Conservation (phyloP, 2,888 invertebrate genomes). For the Hydroisotoma schaefferi region DNA sequence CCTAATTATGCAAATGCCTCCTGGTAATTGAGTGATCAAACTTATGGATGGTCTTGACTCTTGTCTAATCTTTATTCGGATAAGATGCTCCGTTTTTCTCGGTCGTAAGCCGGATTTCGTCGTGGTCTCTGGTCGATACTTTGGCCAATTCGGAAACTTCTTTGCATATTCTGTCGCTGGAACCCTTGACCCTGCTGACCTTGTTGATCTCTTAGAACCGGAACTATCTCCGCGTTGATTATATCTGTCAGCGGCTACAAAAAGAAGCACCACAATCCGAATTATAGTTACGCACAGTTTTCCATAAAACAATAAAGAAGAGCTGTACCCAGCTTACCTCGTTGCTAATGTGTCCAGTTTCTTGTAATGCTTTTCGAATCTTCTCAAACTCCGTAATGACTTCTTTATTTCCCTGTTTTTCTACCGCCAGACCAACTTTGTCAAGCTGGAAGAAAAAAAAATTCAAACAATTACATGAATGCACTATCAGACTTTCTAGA, state of each 20-base stretch:
- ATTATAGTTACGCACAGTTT: no score
- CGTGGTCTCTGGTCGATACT: conserved; percentile 37
- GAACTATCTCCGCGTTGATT: conserved; percentile 27
- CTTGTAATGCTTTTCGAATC: conserved; percentile 58
- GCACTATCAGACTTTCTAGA: not conserved
- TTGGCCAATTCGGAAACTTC: conserved; percentile 43
- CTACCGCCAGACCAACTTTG: conserved; percentile 55
- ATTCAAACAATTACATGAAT: no score
- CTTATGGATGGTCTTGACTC: no score
- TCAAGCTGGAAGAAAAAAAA: conserved; percentile 54
- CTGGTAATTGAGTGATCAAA: no score
- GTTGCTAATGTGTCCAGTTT: conserved; percentile 57
- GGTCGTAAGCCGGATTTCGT: conserved; percentile 36
- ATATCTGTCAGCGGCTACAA: conserved; percentile 53
- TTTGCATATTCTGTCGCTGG: conserved; percentile 31
- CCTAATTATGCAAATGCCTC: no score
- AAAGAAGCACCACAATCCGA: conserved; percentile 26
- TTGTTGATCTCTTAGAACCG: not conserved
- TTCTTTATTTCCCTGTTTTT: conserved; percentile 57
- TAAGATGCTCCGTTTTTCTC: conserved; percentile 25
- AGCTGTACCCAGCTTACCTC: no score
- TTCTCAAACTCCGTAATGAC: conserved; percentile 58
- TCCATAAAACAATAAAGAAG: no score
- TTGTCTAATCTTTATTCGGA: conserved; percentile 9
- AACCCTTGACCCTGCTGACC: conserved; percentile 16